Evolutionary conservation across 1,140 invertebrate genomes (phyloP), one percentile per base, ranked within the genome.

Genomic region (Popillia japonica): DNA sequence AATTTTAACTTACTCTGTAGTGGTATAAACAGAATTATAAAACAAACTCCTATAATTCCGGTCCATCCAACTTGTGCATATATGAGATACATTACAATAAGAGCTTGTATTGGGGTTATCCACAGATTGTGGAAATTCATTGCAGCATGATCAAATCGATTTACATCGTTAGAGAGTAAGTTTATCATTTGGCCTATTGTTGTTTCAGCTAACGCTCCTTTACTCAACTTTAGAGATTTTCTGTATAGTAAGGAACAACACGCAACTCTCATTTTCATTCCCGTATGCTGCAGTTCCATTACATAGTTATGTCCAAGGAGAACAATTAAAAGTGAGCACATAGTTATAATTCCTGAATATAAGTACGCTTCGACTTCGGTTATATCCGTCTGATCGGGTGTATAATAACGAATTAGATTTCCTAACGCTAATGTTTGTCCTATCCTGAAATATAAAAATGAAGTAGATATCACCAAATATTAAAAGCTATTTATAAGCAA

Each of bases 181-280:
- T 97, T 98, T 0, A 98, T 93, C 75, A 96, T 94, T 84, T 96
- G 94, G 0, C 96, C 96, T 3, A 93, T 89, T 0, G 95, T 92
- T 0, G 94, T 95, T 85, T 94, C 91, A 0, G 91, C 92, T 17
- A 96, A 86, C n/a, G 94, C 92, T n/a, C 89, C 90, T 80, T 89
- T 89, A 6, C 90, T 91, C 0, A 93, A 82, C 80, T 87, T 87
- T 55, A 93, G 83, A 1, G 89, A 93, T 92, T 91, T 97, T 95
- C 85, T 91, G 84, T 96, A 97, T 75, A 97, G 92, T 0, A 97
- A 85, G 0, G 94, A 93, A 75, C 94, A 95, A 79, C 93, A 92
- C 0, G 92, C 94, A 0, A 96, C 88, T 8, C 95, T 88, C 78
- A 96, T 89, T 85, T 94, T 93, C 89, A 93, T 93, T 23, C 92